Evolutionary conservation across 2,797 vertebrate genomes (phyloP).

Genomic region (Macroramphosus scolopax): DNA sequence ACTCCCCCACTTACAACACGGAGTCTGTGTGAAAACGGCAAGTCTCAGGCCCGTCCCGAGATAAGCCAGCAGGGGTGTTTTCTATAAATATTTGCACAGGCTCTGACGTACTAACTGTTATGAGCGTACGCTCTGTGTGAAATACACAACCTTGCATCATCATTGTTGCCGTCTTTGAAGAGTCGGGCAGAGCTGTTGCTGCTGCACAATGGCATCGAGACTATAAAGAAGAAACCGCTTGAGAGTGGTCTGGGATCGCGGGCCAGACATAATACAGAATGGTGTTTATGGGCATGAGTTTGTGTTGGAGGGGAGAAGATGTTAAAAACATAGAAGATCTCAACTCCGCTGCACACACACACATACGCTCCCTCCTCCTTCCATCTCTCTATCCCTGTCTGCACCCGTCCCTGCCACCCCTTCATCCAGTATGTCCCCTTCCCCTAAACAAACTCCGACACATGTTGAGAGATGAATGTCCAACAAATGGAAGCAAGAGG

Average conservation of each 20-base stretch:
- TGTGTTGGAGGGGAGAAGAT: slow-evolving; percentile 23
- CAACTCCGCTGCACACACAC: not conserved
- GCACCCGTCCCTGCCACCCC: slow-evolving; percentile 20
- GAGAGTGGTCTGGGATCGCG: slow-evolving; percentile 8
- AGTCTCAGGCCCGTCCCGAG: no score
- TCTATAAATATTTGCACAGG: no score
- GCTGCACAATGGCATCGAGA: no score
- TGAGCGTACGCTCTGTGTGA: no score
- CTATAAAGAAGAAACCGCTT: slow-evolving; percentile 5
- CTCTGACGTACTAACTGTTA: no score
- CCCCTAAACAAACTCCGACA: slow-evolving; percentile 73
- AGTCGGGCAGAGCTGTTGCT: slow-evolving; percentile 8
- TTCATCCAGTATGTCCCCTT: slow-evolving; percentile 34
- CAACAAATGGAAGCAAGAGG: slow-evolving; percentile 74
- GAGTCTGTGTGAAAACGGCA: no score
- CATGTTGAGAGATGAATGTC: slow-evolving; percentile 74
- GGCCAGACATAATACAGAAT: slow-evolving; percentile 14
- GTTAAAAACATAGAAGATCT: slow-evolving; percentile 51
- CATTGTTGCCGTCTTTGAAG: not conserved
- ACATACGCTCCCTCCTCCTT: slow-evolving; percentile 15
- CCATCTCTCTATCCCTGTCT: no score
- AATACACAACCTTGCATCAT: no score
- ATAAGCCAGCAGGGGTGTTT: no score
- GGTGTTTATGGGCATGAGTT: slow-evolving; percentile 38
- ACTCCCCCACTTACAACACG: no score